Percentiles rank a stretch among this genome's conserved stretches.
phyloP scores from a whole-genome alignment of 1,140 invertebrate species.

The Ostrea denselamellosa region DNA sequence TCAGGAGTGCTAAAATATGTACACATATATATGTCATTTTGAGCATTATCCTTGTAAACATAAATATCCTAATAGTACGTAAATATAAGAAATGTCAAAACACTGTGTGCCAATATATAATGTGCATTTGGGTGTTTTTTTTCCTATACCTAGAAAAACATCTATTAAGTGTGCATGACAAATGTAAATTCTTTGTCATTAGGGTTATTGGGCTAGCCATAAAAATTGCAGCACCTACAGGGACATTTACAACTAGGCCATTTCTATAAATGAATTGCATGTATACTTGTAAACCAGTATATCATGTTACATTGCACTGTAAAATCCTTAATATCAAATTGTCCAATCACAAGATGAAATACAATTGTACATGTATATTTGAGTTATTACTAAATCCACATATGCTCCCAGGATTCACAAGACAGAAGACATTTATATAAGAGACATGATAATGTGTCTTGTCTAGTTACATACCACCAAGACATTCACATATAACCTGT shows the following conservation, averaged over 20 bases:
- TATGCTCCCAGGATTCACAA: neutral
- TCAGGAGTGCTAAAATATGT: neutral
- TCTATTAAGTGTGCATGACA: neutral
- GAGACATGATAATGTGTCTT: neutral
- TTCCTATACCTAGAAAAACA: neutral
- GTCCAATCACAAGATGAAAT: no score
- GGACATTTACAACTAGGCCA: neutral
- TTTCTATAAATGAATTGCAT: no score
- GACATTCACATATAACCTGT: neutral
- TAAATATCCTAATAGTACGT: neutral
- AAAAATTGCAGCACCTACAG: neutral
- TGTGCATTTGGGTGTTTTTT: neutral
- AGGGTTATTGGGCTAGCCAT: neutral
- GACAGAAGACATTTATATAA: neutral
- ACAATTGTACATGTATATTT: no score
- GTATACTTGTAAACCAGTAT: neutral
- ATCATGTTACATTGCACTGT: neutral
- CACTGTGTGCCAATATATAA: neutral
- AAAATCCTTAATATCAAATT: no score
- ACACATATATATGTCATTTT: neutral
- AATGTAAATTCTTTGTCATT: conserved; percentile 13
- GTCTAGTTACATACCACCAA: neutral
- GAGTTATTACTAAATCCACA: neutral
- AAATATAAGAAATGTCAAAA: conserved; percentile 11
- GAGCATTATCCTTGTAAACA: neutral